Conservation (phyloP, 2,888 invertebrate genomes). For the Galerucella nymphaeae region DNA sequence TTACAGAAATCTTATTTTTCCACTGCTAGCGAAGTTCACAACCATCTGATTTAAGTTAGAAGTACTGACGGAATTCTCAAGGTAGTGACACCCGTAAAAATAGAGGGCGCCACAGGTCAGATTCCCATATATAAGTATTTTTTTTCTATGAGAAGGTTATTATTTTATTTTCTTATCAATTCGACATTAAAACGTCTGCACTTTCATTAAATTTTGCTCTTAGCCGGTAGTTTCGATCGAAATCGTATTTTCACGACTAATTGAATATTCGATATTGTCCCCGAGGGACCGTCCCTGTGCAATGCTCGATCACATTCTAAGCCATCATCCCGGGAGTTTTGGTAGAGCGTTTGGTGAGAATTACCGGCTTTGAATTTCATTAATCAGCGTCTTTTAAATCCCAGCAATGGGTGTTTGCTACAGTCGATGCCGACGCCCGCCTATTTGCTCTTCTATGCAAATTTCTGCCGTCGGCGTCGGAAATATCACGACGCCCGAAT, state of each 20-base stretch:
- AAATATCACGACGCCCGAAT: conserved; percentile 13
- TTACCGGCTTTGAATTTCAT: conserved; percentile 77
- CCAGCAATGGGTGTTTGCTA: conserved; percentile 66
- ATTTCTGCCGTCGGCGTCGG: conserved; percentile 17
- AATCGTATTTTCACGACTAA: conserved; percentile 15
- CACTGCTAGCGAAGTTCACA: no score
- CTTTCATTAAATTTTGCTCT: conserved; percentile 4
- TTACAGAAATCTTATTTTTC: no score
- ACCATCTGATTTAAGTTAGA: no score
- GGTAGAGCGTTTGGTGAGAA: conserved; percentile 72
- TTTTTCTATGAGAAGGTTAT: no score
- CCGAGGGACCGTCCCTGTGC: conserved; percentile 17
- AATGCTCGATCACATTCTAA: conserved; percentile 55
- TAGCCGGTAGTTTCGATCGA: neutral
- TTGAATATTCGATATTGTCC: conserved; percentile 14
- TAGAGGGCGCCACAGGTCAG: no score
- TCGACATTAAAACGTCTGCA: no score
- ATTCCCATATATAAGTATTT: no score
- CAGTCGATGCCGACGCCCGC: conserved; percentile 51
- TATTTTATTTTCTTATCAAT: no score
- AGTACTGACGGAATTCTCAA: no score
- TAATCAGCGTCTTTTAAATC: conserved; percentile 74
- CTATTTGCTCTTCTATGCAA: conserved; percentile 47
- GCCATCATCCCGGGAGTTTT: conserved; percentile 66
- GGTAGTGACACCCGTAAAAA: no score